phyloP scores from a whole-genome alignment of 2,113 vertebrate genomes.

The Mastomys natalensis region DNA sequence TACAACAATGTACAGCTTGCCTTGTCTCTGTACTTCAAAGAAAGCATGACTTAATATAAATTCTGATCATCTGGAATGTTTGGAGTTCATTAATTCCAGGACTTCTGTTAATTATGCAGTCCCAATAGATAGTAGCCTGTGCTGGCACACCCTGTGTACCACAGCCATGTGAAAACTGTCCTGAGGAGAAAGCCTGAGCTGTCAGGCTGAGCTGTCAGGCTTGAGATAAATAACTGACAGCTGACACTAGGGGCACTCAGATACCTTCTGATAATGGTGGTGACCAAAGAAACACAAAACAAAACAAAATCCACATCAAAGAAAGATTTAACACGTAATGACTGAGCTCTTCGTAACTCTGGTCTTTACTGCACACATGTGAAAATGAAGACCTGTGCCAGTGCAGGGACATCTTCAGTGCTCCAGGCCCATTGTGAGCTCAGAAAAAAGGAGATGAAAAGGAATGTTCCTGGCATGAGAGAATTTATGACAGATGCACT shows the following conservation, averaged over 20 bases:
- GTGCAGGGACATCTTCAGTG: conserved; percentile 1
- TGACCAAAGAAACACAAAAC: background rate
- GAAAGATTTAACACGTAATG: background rate
- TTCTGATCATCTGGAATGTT: conserved; percentile 61
- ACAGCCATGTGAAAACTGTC: background rate
- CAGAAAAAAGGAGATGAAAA: conserved; percentile 59
- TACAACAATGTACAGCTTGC: conserved; percentile 50
- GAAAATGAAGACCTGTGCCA: conserved; percentile 10
- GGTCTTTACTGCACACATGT: background rate
- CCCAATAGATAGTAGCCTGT: conserved; percentile 37
- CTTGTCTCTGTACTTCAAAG: conserved; percentile 68
- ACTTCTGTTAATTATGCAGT: conserved; percentile 53
- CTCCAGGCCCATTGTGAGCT: background rate
- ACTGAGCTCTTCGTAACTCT: background rate
- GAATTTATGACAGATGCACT: conserved; percentile 41
- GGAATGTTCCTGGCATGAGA: conserved; percentile 5
- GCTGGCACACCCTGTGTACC: background rate
- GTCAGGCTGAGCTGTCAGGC: background rate
- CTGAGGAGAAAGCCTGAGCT: background rate
- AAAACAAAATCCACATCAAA: conserved; percentile 28
- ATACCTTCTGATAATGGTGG: conserved; percentile 35
- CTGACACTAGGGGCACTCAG: background rate
- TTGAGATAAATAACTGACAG: conserved; percentile 12
- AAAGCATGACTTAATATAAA: conserved; percentile 42
- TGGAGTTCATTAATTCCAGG: conserved; percentile 69